phyloP scores from a whole-genome alignment of 2,888 invertebrate genomes.

The Acronicta leporina region DNA sequence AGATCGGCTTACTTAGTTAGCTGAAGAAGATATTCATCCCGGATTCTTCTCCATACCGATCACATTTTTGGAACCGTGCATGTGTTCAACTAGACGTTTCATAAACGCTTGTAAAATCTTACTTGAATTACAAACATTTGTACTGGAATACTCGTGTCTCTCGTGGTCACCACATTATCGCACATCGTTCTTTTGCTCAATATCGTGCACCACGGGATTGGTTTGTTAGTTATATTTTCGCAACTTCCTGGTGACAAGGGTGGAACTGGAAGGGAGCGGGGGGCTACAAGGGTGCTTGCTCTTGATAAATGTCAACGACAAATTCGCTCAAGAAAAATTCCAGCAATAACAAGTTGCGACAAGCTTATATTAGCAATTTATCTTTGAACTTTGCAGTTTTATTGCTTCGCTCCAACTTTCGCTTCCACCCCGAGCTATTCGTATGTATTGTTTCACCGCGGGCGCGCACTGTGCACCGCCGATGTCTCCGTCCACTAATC shows the following conservation, averaged over 20 bases:
- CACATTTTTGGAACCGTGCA: too few species aligned
- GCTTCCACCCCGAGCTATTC: slow-evolving; percentile 34
- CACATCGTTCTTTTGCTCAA: not conserved
- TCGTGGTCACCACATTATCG: not conserved
- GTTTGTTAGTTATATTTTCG: slow-evolving; percentile 10
- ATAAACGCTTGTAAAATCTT: too few species aligned
- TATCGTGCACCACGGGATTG: slow-evolving; percentile 21
- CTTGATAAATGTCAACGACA: slow-evolving; percentile 46
- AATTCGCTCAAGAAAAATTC: slow-evolving; percentile 38
- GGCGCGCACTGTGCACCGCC: too few species aligned
- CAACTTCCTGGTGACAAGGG: not conserved
- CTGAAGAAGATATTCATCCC: not conserved
- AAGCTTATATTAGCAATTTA: slow-evolving; percentile 51
- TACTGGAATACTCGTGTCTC: too few species aligned
- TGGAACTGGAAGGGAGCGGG: not conserved
- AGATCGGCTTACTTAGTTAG: not conserved
- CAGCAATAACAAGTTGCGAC: slow-evolving; percentile 52
- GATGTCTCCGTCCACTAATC: not conserved
- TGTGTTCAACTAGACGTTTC: too few species aligned
- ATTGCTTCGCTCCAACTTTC: slow-evolving; percentile 49
- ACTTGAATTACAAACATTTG: too few species aligned
- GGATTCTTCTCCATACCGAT: too few species aligned
- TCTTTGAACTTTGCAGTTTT: slow-evolving; percentile 47
- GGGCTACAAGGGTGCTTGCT: slow-evolving; percentile 3
- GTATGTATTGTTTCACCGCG: slow-evolving; percentile 16